Conservation (phyloP, 2,113 vertebrate species). For the Clarias magur region DNA sequence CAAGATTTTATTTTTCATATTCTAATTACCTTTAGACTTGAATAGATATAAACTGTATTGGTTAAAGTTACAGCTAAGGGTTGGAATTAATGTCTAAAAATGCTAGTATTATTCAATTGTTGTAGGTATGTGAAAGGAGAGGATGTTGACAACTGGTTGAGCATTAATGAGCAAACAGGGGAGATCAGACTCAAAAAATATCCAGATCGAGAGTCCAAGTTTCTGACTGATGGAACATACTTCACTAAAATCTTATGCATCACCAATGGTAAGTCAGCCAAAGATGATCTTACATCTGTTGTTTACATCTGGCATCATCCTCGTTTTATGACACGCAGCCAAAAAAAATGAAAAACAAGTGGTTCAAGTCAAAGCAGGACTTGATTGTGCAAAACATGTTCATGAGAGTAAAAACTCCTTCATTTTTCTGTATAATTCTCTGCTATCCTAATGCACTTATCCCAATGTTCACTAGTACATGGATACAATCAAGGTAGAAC, state of each 20-base stretch:
- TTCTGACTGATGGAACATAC: conserved; percentile 81
- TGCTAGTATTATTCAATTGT: background rate
- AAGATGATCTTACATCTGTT: background rate
- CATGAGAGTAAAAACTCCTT: no score
- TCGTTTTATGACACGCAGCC: no score
- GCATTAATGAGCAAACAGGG: conserved; percentile 79
- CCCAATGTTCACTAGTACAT: no score
- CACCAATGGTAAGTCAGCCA: conserved; percentile 73
- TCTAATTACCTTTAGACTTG: background rate
- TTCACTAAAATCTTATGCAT: conserved; percentile 80
- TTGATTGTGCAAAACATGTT: no score
- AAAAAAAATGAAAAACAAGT: no score
- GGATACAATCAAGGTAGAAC: no score
- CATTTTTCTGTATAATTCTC: no score
- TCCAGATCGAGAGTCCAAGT: conserved; percentile 78
- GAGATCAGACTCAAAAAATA: conserved; percentile 82
- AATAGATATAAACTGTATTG: background rate
- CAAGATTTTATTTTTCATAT: background rate
- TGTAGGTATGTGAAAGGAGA: conserved; percentile 80
- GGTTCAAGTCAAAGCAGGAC: no score
- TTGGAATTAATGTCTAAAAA: background rate
- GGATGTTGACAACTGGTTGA: conserved; percentile 82
- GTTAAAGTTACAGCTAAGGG: background rate
- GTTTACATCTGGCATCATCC: no score
- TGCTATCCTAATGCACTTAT: no score